Evolutionary conservation across 2,797 vertebrate genomes (phyloP).

Genomic region (Simalia tracyae): DNA sequence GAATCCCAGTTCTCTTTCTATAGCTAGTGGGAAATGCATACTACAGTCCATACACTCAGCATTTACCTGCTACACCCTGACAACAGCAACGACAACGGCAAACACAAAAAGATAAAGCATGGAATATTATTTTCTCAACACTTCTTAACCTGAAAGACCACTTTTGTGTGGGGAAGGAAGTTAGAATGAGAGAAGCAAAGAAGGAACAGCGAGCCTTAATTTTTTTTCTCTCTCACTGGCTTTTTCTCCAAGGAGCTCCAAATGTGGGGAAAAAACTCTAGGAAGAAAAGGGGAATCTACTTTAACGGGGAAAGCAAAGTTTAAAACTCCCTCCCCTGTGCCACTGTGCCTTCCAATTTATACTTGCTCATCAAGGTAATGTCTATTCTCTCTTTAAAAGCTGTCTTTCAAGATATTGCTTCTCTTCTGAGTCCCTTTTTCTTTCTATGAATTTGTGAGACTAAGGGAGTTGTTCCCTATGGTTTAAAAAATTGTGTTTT

Average conservation of each 20-base stretch:
- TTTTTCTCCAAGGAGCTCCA: background rate
- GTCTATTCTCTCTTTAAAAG: background rate
- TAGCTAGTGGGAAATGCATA: constrained; percentile 34
- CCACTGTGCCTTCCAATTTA: background rate
- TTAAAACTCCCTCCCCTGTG: background rate
- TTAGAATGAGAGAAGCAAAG: background rate
- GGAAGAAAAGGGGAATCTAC: background rate
- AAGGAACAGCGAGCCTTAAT: background rate
- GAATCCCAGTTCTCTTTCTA: background rate
- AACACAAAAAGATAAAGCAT: background rate
- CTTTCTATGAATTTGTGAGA: constrained; percentile 7
- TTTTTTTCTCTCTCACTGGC: background rate
- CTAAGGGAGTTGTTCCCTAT: background rate
- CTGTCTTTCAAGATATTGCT: background rate
- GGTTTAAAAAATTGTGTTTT: constrained; percentile 29
- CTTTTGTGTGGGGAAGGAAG: too few species aligned
- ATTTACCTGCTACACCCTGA: constrained; percentile 47
- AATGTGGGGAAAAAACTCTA: background rate
- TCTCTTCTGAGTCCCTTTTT: constrained; percentile 34
- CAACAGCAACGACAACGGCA: background rate
- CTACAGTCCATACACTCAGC: constrained; percentile 53
- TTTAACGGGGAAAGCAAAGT: background rate
- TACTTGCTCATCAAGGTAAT: constrained; percentile 7
- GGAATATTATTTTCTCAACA: background rate
- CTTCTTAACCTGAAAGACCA: background rate